Conservation (phyloP, 2,113 vertebrate species). For the Columba livia region DNA sequence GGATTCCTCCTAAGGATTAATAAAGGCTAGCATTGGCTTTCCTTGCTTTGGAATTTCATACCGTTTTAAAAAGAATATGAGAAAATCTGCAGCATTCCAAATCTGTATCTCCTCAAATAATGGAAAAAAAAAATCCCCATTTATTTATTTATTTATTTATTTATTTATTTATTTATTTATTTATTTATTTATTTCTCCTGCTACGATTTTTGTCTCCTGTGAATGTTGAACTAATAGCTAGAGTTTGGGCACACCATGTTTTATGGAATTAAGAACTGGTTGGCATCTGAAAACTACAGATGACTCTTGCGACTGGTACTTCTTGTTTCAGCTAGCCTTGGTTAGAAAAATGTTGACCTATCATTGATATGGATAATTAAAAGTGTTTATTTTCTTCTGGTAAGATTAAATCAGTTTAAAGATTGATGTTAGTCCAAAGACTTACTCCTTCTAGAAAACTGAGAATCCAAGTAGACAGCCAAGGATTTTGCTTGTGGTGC, state of each 20-base stretch:
- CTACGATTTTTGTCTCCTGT: neutral
- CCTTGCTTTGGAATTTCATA: neutral
- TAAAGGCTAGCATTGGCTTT: neutral
- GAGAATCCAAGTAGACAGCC: neutral
- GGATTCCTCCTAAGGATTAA: neutral
- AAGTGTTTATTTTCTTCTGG: neutral
- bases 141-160: too few species aligned
- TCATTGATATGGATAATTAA: accelerated
- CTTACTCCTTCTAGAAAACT: neutral
- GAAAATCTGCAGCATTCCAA: neutral
- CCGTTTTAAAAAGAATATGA: neutral
- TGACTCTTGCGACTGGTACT: neutral
- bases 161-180: too few species aligned
- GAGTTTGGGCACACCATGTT: neutral
- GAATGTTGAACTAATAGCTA: neutral
- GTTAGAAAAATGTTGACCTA: neutral
- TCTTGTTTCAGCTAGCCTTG: neutral
- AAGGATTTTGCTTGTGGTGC: neutral
- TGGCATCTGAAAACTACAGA: neutral
- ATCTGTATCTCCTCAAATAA: neutral
- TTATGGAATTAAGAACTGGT: neutral
- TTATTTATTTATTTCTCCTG: accelerated
- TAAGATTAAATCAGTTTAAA: neutral
- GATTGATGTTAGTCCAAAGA: neutral
- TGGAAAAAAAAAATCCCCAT: neutral